A percentile compares a stretch with the other conserved stretches of the same genome.
These are phyloP conservation scores for Mimachlamys varia DNA, from an alignment of 2,888 invertebrate genomes.

Conservation along the genomic window DNA sequence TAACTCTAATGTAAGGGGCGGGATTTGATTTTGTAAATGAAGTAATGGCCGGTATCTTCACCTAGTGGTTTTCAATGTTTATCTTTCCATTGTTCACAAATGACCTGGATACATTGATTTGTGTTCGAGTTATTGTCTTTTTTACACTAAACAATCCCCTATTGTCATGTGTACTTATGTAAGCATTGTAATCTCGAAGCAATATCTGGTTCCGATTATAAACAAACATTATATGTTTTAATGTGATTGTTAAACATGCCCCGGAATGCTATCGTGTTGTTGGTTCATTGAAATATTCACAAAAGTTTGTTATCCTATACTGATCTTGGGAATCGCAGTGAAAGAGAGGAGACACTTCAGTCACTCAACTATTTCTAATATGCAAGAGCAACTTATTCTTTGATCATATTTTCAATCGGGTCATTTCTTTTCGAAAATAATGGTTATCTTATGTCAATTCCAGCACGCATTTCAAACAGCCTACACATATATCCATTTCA, in stretches of 20 bases:
- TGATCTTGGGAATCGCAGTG: background rate
- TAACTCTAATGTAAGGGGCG: too few relatives aligned
- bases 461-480: background rate
- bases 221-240: background rate
- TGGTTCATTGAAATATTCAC: background rate
- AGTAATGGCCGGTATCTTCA: too few relatives aligned
- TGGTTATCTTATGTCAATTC: slow-evolving; percentile 8
- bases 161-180: background rate
- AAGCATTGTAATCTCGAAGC: background rate
- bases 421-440: slow-evolving; percentile 14
- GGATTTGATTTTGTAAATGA: too few relatives aligned
- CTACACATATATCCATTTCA: background rate
- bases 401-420: slow-evolving; percentile 27
- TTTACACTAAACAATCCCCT: too few relatives aligned
- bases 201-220: background rate
- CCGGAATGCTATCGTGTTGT: background rate
- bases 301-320: background rate
- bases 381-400: background rate
- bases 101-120: too few relatives aligned
- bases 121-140: too few relatives aligned
- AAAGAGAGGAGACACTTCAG: background rate
- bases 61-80: too few relatives aligned
- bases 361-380: background rate
- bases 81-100: too few relatives aligned
- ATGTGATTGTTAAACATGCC: background rate